A percentile compares a stretch with the other conserved stretches of the same genome.
phyloP scores from a whole-genome alignment of 2,797 vertebrate genomes.

The Eulemur albifrons region DNA sequence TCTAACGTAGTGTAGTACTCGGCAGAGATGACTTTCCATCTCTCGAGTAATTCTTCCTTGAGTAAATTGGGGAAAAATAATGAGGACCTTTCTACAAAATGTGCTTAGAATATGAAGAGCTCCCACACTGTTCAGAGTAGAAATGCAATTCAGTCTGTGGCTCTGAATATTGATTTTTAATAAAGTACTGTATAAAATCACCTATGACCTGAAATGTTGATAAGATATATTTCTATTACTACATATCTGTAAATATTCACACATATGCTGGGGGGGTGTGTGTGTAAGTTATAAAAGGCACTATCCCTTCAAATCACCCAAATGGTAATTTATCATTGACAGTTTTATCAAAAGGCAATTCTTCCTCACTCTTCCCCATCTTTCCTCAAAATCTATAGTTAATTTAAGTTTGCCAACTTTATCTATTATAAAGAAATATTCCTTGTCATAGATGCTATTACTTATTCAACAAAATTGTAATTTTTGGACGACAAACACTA shows the following conservation, averaged over 20 bases:
- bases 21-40: background rate
- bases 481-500: background rate
- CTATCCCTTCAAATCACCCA: background rate
- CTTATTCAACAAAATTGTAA: background rate
- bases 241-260: background rate
- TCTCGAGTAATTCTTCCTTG: background rate
- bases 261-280: background rate
- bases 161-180: constrained; percentile 5
- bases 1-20: background rate
- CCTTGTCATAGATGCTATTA: background rate
- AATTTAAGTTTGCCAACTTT: constrained; percentile 11
- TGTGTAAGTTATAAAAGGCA: background rate
- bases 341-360: constrained; percentile 45
- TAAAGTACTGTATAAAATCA: constrained; percentile 10
- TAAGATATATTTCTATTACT: background rate
- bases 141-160: background rate
- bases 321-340: background rate
- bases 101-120: background rate
- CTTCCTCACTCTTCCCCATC: background rate
- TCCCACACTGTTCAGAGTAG: background rate
- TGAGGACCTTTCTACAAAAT: background rate
- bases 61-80: background rate
- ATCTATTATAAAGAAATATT: constrained; percentile 30
- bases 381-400: constrained; percentile 3
- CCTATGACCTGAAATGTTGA: background rate